A percentile compares a stretch with the other conserved stretches of the same genome.
Evolutionary conservation across 2,888 invertebrate species (phyloP).

Genomic region (Erebia aethiops): DNA sequence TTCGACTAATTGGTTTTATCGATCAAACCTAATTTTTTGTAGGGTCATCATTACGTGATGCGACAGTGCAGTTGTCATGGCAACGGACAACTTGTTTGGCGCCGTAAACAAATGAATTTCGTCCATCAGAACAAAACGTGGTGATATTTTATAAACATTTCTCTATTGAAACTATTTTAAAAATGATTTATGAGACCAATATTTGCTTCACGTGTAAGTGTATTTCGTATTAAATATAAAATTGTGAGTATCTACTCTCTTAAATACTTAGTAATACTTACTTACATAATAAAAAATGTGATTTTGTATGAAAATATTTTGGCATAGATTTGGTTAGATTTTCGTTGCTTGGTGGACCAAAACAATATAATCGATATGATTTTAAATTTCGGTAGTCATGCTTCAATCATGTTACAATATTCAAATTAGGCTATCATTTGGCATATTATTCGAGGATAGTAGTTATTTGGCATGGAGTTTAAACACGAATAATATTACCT

Average conservation of each 20-base stretch:
- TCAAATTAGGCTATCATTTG: constrained; percentile 64
- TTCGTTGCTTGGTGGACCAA: constrained; percentile 58
- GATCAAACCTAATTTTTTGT: constrained; percentile 34
- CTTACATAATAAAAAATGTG: constrained; percentile 1
- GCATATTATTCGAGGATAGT: constrained; percentile 9
- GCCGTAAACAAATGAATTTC: constrained; percentile 78
- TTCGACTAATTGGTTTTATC: constrained; percentile 30
- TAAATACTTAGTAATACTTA: not conserved
- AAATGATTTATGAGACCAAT: constrained; percentile 22
- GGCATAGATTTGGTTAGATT: constrained; percentile 53
- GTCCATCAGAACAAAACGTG: constrained; percentile 60
- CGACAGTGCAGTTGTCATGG: constrained; percentile 67
- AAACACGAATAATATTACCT: constrained; percentile 25
- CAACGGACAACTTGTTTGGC: constrained; percentile 68
- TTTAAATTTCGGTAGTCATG: constrained; percentile 66
- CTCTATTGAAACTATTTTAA: constrained; percentile 25
- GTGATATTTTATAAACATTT: constrained; percentile 46
- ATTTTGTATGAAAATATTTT: constrained; percentile 32
- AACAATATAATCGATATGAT: constrained; percentile 63
- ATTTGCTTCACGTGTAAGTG: constrained; percentile 26
- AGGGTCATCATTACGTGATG: constrained; percentile 52
- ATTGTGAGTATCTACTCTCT: not conserved
- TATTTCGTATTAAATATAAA: not conserved
- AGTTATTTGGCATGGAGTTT: constrained; percentile 54
- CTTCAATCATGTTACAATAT: constrained; percentile 63